A percentile compares a stretch with the other conserved stretches of the same genome.
These are phyloP conservation scores for Chascanopsetta lugubris DNA, from an alignment of 2,113 vertebrate species.

Conservation along the genomic window DNA sequence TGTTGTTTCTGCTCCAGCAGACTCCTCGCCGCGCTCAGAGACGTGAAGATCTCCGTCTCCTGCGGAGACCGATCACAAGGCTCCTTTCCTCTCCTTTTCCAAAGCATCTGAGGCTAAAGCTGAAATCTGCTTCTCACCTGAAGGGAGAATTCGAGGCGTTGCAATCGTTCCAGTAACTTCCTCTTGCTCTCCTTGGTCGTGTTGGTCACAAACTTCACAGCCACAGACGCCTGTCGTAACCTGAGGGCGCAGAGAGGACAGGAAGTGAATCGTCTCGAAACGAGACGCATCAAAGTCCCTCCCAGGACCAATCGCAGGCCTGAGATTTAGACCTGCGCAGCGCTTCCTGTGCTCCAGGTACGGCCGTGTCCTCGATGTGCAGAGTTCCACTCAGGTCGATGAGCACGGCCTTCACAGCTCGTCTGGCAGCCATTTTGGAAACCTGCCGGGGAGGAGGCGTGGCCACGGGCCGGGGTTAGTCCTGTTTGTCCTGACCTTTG, in stretches of 20 bases:
- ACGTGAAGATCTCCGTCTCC: slow-evolving; percentile 94
- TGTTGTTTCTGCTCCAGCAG: slow-evolving; percentile 87
- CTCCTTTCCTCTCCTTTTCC: background rate
- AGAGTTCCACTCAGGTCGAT: slow-evolving; percentile 96
- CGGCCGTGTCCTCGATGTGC: slow-evolving; percentile 91
- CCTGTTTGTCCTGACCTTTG: background rate
- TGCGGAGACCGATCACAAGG: slow-evolving; percentile 37
- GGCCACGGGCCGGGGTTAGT: too few relatives aligned
- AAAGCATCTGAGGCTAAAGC: background rate
- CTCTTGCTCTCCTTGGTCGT: slow-evolving; percentile 95
- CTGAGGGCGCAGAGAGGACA: slow-evolving; percentile 65
- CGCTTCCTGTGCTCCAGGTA: slow-evolving; percentile 93
- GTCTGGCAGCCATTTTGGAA: slow-evolving; percentile 84
- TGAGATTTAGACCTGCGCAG: slow-evolving; percentile 82
- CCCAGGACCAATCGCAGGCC: too few relatives aligned
- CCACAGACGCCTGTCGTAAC: slow-evolving; percentile 82
- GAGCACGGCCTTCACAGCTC: slow-evolving; percentile 89
- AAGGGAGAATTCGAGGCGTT: slow-evolving; percentile 86
- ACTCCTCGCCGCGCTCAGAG: slow-evolving; percentile 91
- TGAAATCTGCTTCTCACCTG: slow-evolving; percentile 69
- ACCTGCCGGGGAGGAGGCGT: slow-evolving; percentile 39
- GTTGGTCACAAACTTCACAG: slow-evolving; percentile 94
- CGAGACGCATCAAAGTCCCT: too few relatives aligned
- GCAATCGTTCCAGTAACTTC: slow-evolving; percentile 86
- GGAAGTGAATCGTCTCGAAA: too few relatives aligned